Conservation (phyloP, 2,113 vertebrate species). For the Hassar affinis region DNA sequence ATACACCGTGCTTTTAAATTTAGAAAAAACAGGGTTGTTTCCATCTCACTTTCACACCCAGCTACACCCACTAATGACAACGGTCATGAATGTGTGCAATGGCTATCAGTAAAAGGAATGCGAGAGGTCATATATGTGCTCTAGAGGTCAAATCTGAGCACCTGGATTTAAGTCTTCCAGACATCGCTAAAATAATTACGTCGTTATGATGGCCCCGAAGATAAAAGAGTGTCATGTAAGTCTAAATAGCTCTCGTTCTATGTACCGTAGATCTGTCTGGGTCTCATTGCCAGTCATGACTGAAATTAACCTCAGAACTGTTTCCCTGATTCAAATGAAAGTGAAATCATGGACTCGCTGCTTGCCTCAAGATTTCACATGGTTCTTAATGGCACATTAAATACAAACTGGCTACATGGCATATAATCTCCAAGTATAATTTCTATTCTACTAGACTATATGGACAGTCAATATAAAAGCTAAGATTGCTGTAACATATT, state of each 20-base stretch:
- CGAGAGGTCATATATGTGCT: not conserved
- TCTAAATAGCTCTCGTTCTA: not conserved
- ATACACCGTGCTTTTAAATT: not conserved
- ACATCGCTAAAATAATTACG: not conserved
- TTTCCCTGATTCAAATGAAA: not conserved
- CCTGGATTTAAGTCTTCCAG: constrained; percentile 1
- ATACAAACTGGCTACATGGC: not conserved
- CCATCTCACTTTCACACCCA: not conserved
- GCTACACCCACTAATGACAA: not conserved
- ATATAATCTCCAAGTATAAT: not conserved
- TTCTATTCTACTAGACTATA: too few relatives aligned
- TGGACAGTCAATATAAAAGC: not conserved
- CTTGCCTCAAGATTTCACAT: not conserved
- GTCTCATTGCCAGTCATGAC: not conserved
- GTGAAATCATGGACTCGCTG: not conserved
- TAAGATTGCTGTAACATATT: not conserved
- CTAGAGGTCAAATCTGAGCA: constrained; percentile 18
- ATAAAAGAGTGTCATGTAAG: not conserved
- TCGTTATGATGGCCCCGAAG: not conserved
- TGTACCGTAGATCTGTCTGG: not conserved
- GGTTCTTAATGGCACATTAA: not conserved
- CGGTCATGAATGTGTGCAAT: not conserved
- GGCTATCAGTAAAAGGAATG: constrained; percentile 9
- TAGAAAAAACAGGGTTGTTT: not conserved
- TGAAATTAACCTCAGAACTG: not conserved